Evolutionary conservation across 1,140 invertebrate genomes (phyloP), one percentile per base, ranked within the genome.

Genomic region (Dendrolimus punctatus): DNA sequence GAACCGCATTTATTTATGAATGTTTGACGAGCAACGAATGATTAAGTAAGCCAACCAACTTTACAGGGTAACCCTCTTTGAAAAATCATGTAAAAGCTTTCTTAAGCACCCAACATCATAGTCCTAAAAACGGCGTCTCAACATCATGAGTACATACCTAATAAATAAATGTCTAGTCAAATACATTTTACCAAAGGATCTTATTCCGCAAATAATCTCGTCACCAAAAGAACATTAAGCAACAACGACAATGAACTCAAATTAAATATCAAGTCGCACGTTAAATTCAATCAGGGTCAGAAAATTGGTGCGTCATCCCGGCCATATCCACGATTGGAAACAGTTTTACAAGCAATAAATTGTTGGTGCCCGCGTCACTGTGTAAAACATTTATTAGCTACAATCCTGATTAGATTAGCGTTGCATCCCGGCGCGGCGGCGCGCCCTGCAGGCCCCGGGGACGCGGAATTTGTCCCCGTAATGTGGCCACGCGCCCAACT

Each of bases 331-430:
- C 80, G 75, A 85, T 85, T 83, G 80, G 79, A 83, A 80, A 83
- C 80, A 85, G 76, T 83, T 85, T 85, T 83, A 82, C 80, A 83
- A 79, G 80, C 82, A 71, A 85, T 83, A 85, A 83, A 85, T 82
- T 82, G 59, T 67, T 75, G 68, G 72, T 65, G 66, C 63, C 71
- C 69, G 74, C 68, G 72, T 74, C 75, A 65, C 63, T 68, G 70
- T 65, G 57, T 79, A 76, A 73, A 80, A 85, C 80, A 85, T 85
- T 85, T 85, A 85, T 85, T 83, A 83, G 76, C 74, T 83, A 76
- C 82, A 82, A 82, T 80, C 77, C 71, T 71, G 80, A 85, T 85
- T 83, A 85, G 82, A 83, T 82, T 83, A 83, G 82, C 72, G 69
- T 79, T 82, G 79, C 80, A 80, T 80, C 80, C 76, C 76, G 48